phyloP scores from a whole-genome alignment of 2,797 vertebrate genomes.

The Lindbergichthys nudifrons region DNA sequence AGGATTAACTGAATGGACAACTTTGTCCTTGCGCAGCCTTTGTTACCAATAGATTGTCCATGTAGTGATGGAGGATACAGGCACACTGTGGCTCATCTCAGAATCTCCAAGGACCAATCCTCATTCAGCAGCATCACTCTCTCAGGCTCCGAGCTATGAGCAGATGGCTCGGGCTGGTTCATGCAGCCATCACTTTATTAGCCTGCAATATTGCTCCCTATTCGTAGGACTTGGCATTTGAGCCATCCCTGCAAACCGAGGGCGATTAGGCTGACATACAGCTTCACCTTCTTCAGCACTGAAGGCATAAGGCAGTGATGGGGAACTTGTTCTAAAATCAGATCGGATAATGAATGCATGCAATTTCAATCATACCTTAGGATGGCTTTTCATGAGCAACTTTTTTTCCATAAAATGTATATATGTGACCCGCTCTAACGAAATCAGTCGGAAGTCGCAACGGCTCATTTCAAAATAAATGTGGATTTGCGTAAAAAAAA shows the following conservation, averaged over 20 bases:
- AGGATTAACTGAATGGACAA: not conserved
- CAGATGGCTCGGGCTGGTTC: not conserved
- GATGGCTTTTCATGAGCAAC: not conserved
- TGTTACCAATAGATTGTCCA: constrained; percentile 12
- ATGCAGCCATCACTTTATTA: not conserved
- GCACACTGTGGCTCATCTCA: not conserved
- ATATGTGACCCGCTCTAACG: too few species aligned
- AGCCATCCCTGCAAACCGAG: not conserved
- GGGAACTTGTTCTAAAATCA: not conserved
- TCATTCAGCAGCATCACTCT: not conserved
- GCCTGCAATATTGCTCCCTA: not conserved
- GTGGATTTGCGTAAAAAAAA: too few species aligned
- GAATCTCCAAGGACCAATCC: constrained; percentile 1
- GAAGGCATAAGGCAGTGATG: not conserved
- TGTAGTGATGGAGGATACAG: not conserved
- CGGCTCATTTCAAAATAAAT: too few species aligned
- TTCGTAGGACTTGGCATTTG: not conserved
- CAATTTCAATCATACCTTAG: not conserved
- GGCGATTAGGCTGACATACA: not conserved
- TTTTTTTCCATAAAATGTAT: not conserved
- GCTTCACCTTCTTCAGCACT: not conserved
- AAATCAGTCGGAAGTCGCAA: too few species aligned
- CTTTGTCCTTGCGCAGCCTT: constrained; percentile 1
- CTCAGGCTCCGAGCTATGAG: not conserved
- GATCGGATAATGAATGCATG: not conserved